phyloP scores from a whole-genome alignment of 2,113 vertebrate species.

The Lepus timidus region DNA sequence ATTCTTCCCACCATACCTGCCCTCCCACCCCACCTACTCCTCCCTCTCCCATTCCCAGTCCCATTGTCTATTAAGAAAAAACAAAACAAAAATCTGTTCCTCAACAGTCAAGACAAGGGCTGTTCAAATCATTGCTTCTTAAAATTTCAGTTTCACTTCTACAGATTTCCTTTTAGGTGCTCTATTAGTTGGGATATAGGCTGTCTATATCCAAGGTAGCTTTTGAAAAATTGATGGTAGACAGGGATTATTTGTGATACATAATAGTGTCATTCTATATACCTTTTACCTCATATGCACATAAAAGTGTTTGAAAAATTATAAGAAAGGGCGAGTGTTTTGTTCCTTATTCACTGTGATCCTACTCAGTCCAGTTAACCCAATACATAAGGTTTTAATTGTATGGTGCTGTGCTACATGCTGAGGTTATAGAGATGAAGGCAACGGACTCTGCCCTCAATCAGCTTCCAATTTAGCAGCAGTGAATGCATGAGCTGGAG shows the following conservation, averaged over 20 bases:
- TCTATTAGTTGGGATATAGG: not conserved
- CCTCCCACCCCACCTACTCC: no score
- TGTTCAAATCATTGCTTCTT: no score
- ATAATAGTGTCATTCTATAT: not conserved
- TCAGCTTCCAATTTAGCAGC: not conserved
- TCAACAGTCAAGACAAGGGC: no score
- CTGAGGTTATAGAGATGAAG: no score
- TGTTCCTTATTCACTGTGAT: conserved; percentile 8
- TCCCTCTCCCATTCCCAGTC: no score
- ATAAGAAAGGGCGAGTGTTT: not conserved
- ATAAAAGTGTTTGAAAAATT: conserved; percentile 9
- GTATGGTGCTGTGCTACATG: not conserved
- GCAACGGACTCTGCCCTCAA: not conserved
- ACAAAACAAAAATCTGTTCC: no score
- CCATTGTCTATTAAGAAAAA: no score
- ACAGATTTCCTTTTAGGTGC: no score
- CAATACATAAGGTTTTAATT: not conserved
- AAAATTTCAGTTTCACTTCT: no score
- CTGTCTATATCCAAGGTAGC: not conserved
- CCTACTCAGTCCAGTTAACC: not conserved
- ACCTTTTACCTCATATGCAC: not conserved
- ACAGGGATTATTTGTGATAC: not conserved
- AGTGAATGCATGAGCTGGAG: not conserved
- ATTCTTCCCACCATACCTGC: no score
- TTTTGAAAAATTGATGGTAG: not conserved